These are phyloP conservation scores for Anthonomus grandis DNA, from an alignment of 1,140 invertebrate genomes.

Conservation along the genomic window DNA sequence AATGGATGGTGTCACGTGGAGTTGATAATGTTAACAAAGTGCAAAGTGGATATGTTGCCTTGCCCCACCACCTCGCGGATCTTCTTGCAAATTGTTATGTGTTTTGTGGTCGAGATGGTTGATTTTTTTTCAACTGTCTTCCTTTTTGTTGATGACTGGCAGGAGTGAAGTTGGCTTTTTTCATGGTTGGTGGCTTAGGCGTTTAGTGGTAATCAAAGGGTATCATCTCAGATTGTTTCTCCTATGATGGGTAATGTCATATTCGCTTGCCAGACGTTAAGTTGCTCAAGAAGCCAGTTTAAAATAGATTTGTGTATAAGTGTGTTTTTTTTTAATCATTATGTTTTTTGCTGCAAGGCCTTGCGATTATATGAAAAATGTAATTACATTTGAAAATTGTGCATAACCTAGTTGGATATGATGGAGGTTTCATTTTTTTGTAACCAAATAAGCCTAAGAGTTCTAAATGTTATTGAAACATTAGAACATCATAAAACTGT, in stretches of 20 bases:
- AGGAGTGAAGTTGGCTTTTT: background rate
- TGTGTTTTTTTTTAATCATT: too few relatives aligned
- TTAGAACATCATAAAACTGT: too few relatives aligned
- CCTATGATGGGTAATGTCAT: background rate
- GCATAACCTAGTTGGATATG: too few relatives aligned
- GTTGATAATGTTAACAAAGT: constrained; percentile 40
- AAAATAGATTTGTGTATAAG: too few relatives aligned
- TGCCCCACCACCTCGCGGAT: background rate
- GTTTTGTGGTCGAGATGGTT: background rate
- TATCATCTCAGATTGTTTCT: background rate
- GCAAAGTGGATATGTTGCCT: constrained; percentile 26
- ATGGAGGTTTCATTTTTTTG: too few relatives aligned
- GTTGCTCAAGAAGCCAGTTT: background rate
- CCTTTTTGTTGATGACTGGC: background rate
- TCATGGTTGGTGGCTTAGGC: background rate
- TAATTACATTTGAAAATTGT: too few relatives aligned
- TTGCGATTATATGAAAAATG: too few relatives aligned
- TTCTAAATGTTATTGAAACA: too few relatives aligned
- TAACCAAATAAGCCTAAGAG: too few relatives aligned
- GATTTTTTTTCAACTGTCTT: background rate
- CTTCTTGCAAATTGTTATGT: background rate
- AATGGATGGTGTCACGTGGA: constrained; percentile 42
- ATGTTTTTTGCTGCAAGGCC: too few relatives aligned
- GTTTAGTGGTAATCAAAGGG: background rate
- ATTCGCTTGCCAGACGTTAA: background rate